These are phyloP conservation scores for Lycodopsis pacificus DNA, from an alignment of 2,797 vertebrate species.

Conservation along the genomic window DNA sequence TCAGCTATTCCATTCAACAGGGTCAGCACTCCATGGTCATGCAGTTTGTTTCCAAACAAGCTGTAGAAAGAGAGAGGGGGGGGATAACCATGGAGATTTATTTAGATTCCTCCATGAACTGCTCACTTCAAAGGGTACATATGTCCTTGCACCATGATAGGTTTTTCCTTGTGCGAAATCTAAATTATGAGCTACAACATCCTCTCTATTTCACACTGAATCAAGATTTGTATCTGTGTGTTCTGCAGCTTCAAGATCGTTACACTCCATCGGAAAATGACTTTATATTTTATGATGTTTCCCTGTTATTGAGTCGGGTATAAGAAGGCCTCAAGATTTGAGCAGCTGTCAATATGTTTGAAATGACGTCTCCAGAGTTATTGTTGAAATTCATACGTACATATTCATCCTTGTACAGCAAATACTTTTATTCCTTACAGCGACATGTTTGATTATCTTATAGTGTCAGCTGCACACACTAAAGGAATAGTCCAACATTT, in stretches of 20 bases:
- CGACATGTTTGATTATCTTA: not conserved
- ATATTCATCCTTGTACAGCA: not conserved
- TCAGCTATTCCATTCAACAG: slow-evolving; percentile 82
- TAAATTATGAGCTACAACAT: not conserved
- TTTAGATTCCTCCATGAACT: not conserved
- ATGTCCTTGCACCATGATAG: not conserved
- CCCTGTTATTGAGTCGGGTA: not conserved
- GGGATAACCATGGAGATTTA: slow-evolving; percentile 6
- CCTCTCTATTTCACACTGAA: not conserved
- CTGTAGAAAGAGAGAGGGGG: slow-evolving; percentile 66
- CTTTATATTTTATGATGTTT: not conserved
- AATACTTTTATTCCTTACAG: not conserved
- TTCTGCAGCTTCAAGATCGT: not conserved
- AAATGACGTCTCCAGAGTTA: not conserved
- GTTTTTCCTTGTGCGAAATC: not conserved
- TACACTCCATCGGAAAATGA: not conserved
- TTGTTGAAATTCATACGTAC: not conserved
- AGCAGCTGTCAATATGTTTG: not conserved
- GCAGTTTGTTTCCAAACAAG: slow-evolving; percentile 87
- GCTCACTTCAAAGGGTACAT: not conserved
- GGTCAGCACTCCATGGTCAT: slow-evolving; percentile 81
- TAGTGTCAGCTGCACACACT: not conserved
- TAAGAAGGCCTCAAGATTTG: not conserved
- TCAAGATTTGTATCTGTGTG: not conserved
- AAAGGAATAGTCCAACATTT: not conserved